Evolutionary conservation across 2,888 invertebrate genomes (phyloP).

Genomic region (Deilephila elpenor): DNA sequence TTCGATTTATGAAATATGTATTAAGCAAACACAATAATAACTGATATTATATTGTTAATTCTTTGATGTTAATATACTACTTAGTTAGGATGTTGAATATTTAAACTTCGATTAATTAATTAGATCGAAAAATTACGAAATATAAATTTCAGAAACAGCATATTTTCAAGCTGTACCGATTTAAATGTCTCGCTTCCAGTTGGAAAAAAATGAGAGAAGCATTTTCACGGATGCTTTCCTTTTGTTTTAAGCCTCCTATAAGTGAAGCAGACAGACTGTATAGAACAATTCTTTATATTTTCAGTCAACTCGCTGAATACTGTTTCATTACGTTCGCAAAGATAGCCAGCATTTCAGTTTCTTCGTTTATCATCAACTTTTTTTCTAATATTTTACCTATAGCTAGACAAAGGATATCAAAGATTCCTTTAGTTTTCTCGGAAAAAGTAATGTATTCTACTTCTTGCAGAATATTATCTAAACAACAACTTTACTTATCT

Average conservation of each 20-base stretch:
- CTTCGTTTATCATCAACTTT: background rate
- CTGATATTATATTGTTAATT: background rate
- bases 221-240: conserved; percentile 13
- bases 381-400: background rate
- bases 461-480: background rate
- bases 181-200: conserved; percentile 20
- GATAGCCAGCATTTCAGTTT: conserved; percentile 7
- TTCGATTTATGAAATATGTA: background rate
- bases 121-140: no score
- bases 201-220: background rate
- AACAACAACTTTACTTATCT: background rate
- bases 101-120: no score
- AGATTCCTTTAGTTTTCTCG: background rate
- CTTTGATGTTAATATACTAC: background rate
- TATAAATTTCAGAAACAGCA: background rate
- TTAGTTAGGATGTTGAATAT: no score
- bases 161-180: background rate
- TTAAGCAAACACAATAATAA: background rate
- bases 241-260: conserved; percentile 12
- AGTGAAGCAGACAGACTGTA: conserved; percentile 21
- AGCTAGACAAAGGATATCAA: background rate
- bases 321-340: conserved; percentile 16
- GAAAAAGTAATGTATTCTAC: background rate
- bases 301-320: conserved; percentile 8
- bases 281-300: conserved; percentile 28